phyloP scores from a whole-genome alignment of 2,888 invertebrate species.

The Osmoderma eremita region DNA sequence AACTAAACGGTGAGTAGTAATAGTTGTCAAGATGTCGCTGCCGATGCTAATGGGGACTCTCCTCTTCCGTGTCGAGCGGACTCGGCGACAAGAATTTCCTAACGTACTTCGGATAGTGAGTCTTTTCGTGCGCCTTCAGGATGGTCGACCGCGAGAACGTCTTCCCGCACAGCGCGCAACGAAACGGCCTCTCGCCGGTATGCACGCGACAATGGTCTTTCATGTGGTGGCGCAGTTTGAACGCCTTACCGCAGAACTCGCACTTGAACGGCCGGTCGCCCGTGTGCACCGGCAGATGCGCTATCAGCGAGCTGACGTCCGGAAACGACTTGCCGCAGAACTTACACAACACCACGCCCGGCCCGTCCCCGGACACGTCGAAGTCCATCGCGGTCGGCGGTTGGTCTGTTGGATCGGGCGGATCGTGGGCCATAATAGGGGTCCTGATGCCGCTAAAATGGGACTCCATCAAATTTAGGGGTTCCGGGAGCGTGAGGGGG shows the following conservation, averaged over 20 bases:
- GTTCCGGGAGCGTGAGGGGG: constrained; percentile 63
- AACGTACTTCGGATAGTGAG: constrained; percentile 91
- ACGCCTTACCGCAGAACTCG: constrained; percentile 93
- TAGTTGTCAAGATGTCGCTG: neutral
- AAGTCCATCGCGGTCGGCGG: constrained; percentile 69
- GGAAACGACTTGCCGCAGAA: constrained; percentile 94
- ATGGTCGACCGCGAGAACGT: constrained; percentile 92
- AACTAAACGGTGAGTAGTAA: constrained; percentile 48
- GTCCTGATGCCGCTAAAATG: constrained; percentile 60
- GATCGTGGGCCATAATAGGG: constrained; percentile 60
- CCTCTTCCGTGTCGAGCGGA: constrained; percentile 85
- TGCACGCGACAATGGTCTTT: constrained; percentile 94
- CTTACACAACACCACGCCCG: constrained; percentile 84
- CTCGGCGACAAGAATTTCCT: constrained; percentile 89
- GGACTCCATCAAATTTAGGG: constrained; percentile 58
- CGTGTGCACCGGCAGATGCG: constrained; percentile 88
- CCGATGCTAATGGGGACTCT: constrained; percentile 74
- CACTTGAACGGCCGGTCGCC: constrained; percentile 92
- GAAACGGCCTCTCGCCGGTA: constrained; percentile 90
- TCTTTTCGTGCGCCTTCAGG: constrained; percentile 92
- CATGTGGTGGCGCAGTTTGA: constrained; percentile 92
- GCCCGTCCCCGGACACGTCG: constrained; percentile 67
- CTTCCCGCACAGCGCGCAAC: constrained; percentile 89
- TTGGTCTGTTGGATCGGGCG: constrained; percentile 65
- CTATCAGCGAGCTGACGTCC: constrained; percentile 87